Conservation (phyloP, 1,140 invertebrate species). For the Brachionus rotundiformis region DNA sequence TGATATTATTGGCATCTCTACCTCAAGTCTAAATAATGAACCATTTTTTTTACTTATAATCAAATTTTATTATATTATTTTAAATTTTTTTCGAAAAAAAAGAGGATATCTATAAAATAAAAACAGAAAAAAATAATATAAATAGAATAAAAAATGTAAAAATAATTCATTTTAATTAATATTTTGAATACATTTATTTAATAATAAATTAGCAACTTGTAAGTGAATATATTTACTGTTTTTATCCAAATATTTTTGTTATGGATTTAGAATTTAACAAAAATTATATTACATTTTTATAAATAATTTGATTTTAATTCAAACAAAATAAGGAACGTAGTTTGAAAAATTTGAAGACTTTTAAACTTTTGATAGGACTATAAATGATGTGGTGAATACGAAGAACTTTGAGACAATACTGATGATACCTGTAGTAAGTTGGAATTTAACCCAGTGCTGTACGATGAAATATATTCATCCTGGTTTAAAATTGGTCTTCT, state of each 20-base stretch:
- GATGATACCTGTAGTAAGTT: neutral
- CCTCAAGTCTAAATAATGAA: too few species aligned
- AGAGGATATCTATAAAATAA: too few species aligned
- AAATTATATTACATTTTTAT: conserved; percentile 1
- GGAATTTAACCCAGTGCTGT: neutral
- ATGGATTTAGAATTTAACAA: neutral
- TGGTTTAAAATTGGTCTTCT: neutral
- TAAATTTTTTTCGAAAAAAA: too few species aligned
- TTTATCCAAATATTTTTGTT: neutral
- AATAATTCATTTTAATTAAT: too few species aligned
- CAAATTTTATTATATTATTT: too few species aligned
- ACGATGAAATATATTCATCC: neutral
- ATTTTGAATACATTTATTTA: too few species aligned
- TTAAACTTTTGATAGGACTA: neutral
- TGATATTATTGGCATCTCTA: too few species aligned
- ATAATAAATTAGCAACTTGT: too few species aligned
- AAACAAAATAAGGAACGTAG: neutral
- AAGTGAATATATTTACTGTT: too few species aligned
- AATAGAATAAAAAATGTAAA: too few species aligned
- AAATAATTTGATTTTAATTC: neutral
- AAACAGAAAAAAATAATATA: too few species aligned
- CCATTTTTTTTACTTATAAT: too few species aligned
- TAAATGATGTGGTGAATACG: neutral
- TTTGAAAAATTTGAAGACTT: conserved; percentile 7
- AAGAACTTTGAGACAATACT: conserved; percentile 1